Evolutionary conservation across 2,113 vertebrate species (phyloP).

Genomic region (Bufo gargarizans): DNA sequence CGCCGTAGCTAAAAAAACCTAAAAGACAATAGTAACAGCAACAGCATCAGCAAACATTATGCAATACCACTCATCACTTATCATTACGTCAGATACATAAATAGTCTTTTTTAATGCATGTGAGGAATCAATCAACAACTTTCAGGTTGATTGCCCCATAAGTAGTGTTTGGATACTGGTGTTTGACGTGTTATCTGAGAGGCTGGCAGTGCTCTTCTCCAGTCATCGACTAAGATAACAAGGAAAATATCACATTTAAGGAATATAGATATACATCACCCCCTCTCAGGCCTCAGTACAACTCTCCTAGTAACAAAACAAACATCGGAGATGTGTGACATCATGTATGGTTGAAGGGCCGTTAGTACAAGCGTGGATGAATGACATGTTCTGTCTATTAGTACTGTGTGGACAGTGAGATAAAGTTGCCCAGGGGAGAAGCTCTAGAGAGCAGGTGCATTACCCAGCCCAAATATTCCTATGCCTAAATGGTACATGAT

Average conservation of each 20-base stretch:
- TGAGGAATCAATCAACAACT: background rate
- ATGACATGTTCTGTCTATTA: too few relatives aligned
- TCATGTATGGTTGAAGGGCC: background rate
- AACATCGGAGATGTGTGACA: background rate
- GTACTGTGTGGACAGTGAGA: too few relatives aligned
- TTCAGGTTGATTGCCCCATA: background rate
- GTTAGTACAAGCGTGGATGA: too few relatives aligned
- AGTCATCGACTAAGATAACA: constrained; percentile 1
- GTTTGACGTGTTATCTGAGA: constrained; percentile 14
- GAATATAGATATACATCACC: background rate
- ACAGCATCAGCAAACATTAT: constrained; percentile 6
- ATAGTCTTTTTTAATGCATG: constrained; percentile 8
- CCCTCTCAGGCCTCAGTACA: background rate
- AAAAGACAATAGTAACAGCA: background rate
- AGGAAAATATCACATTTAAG: background rate
- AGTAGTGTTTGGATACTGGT: background rate
- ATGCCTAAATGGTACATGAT: too few relatives aligned
- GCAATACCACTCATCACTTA: background rate
- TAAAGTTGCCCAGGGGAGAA: too few relatives aligned
- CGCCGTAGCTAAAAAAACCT: background rate
- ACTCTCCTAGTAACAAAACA: constrained; percentile 21
- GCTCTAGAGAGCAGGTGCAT: too few relatives aligned
- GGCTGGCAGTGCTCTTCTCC: background rate
- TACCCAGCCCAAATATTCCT: too few relatives aligned
- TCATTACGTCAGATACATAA: constrained; percentile 1